Evolutionary conservation across 2,113 vertebrate genomes (phyloP).

Genomic region (Albula goreensis): DNA sequence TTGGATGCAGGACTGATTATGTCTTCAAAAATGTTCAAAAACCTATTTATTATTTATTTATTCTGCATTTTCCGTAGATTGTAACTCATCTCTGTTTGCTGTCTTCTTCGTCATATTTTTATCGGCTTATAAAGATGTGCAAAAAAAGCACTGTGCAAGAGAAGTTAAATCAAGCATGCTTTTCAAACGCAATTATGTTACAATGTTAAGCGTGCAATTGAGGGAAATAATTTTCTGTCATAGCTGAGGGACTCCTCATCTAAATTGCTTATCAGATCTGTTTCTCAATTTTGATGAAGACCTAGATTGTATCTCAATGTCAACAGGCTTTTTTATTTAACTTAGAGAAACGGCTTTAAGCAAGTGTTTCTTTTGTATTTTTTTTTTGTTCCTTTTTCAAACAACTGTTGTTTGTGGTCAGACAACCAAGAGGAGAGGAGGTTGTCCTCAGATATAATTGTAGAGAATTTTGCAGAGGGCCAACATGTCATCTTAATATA

Average conservation of each 20-base stretch:
- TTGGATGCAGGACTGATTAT: neutral
- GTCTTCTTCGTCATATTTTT: too few species aligned
- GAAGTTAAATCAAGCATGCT: neutral
- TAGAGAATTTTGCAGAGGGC: neutral
- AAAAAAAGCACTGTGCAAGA: too few species aligned
- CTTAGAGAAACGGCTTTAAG: neutral
- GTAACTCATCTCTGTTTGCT: too few species aligned
- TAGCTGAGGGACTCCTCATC: neutral
- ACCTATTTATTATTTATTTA: too few species aligned
- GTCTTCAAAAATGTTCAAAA: neutral
- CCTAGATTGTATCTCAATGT: neutral
- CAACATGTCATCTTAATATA: neutral
- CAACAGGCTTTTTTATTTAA: neutral
- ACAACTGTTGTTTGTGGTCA: neutral
- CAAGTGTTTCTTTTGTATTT: neutral
- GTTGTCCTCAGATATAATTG: neutral
- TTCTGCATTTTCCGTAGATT: neutral
- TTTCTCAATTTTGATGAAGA: neutral
- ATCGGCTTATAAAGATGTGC: neutral
- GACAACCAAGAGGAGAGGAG: neutral
- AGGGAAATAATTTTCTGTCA: neutral
- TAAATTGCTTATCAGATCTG: neutral
- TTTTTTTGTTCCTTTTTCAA: neutral
- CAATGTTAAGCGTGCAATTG: neutral
- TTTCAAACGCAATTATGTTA: neutral